Conservation (phyloP, 2,888 invertebrate genomes). For the Stratiomys singularior region DNA sequence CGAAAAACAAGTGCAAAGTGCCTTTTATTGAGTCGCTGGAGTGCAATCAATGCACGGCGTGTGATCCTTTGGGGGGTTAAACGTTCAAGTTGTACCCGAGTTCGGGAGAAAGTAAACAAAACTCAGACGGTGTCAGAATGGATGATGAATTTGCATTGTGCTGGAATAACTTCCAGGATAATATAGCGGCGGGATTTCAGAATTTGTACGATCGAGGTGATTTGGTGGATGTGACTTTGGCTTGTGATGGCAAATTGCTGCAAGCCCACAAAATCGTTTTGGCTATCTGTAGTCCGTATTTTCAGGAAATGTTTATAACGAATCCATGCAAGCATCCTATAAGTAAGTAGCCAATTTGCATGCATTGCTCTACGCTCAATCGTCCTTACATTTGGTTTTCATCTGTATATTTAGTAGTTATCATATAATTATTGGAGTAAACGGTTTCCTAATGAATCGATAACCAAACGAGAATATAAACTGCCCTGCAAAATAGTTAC, state of each 20-base stretch:
- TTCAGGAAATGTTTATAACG: conserved; percentile 66
- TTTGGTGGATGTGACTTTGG: conserved; percentile 68
- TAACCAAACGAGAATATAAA: too few relatives aligned
- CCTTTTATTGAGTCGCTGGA: neutral
- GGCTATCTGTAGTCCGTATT: conserved; percentile 68
- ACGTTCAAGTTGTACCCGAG: neutral
- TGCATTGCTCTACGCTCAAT: too few relatives aligned
- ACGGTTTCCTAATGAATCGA: too few relatives aligned
- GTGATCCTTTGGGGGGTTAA: neutral
- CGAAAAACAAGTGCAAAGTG: conserved; percentile 28
- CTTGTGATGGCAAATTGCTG: conserved; percentile 67
- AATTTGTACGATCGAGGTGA: conserved; percentile 66
- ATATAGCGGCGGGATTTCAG: conserved; percentile 65
- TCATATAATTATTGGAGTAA: too few relatives aligned
- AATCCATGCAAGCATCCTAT: conserved; percentile 67
- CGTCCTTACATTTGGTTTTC: too few relatives aligned
- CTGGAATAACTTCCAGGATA: conserved; percentile 67
- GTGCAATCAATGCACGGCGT: conserved; percentile 3
- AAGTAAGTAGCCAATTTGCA: too few relatives aligned
- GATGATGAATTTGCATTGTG: conserved; percentile 66
- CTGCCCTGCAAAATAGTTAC: too few relatives aligned
- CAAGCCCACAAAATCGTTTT: conserved; percentile 68
- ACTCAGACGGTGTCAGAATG: conserved; percentile 55
- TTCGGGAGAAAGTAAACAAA: conserved; percentile 20
- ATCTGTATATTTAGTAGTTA: too few relatives aligned